Percentiles rank a stretch among this genome's conserved stretches.
Conservation (phyloP, 2,888 invertebrate genomes). For the Orthosia gothica region DNA sequence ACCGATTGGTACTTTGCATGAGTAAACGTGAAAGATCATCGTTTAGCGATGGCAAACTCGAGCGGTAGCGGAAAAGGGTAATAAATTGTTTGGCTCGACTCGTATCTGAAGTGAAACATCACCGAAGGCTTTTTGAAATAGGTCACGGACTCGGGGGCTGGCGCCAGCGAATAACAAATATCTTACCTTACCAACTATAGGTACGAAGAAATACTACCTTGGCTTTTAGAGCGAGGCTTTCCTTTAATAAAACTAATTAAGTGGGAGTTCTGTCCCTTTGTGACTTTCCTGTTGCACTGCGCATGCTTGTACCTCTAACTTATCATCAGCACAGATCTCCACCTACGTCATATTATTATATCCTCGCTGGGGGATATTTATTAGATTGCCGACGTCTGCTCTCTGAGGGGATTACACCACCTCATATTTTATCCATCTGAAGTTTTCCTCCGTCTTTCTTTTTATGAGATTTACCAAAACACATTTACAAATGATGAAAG, state of each 20-base stretch:
- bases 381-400: conserved; percentile 29
- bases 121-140: conserved; percentile 78
- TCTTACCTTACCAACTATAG: conserved; percentile 55
- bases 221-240: conserved; percentile 46
- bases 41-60: conserved; percentile 60
- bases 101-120: conserved; percentile 80
- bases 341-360: conserved; percentile 5
- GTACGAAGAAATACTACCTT: conserved; percentile 45
- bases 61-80: conserved; percentile 64
- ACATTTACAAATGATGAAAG: conserved; percentile 2
- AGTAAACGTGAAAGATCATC: conserved; percentile 51
- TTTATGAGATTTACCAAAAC: not conserved
- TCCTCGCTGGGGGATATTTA: conserved; percentile 15
- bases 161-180: conserved; percentile 73
- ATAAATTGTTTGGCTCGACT: conserved; percentile 76
- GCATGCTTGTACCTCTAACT: conserved; percentile 11
- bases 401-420: conserved; percentile 15
- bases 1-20: conserved; percentile 35
- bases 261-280: conserved; percentile 27
- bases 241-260: conserved; percentile 60
- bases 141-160: conserved; percentile 80
- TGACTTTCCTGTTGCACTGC: conserved; percentile 12
- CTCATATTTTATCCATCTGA: conserved; percentile 4
- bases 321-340: conserved; percentile 22
- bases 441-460: conserved; percentile 2